These are phyloP conservation scores for Lysiphlebus fabarum DNA, from an alignment of 1,140 invertebrate genomes.

Conservation along the genomic window DNA sequence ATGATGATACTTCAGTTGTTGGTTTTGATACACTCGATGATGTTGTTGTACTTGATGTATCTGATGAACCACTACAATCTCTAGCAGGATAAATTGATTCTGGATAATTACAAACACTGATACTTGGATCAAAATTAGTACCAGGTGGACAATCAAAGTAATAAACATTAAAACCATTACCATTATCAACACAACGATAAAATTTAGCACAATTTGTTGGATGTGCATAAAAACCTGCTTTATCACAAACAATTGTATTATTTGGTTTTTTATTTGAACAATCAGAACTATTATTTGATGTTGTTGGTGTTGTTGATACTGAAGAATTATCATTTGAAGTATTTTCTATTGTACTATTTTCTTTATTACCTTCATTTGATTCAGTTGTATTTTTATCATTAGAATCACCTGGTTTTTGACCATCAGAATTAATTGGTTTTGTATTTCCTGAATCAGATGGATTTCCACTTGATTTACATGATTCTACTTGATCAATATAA, in stretches of 20 bases:
- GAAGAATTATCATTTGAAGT: slow-evolving; percentile 13
- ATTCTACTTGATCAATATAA: slow-evolving; percentile 36
- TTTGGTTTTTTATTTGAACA: slow-evolving; percentile 27
- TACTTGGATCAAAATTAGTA: slow-evolving; percentile 58
- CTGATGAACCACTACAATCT: slow-evolving; percentile 41
- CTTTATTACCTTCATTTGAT: slow-evolving; percentile 16
- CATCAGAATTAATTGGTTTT: slow-evolving; percentile 31
- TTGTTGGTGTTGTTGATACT: slow-evolving; percentile 14
- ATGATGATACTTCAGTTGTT: slow-evolving; percentile 18
- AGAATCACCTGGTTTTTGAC: too few species aligned
- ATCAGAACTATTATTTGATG: slow-evolving; percentile 23
- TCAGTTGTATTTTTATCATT: too few species aligned
- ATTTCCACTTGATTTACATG: slow-evolving; percentile 29
- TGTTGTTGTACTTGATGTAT: slow-evolving; percentile 9
- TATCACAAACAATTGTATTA: slow-evolving; percentile 46
- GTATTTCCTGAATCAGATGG: slow-evolving; percentile 14
- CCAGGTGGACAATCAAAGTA: slow-evolving; percentile 57
- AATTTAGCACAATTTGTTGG: slow-evolving; percentile 67
- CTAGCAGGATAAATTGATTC: slow-evolving; percentile 56
- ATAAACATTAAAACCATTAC: slow-evolving; percentile 60
- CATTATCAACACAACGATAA: slow-evolving; percentile 69
- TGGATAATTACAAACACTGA: slow-evolving; percentile 56
- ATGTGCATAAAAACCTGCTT: slow-evolving; percentile 66
- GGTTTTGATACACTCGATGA: slow-evolving; percentile 38
- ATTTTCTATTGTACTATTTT: slow-evolving; percentile 6